A percentile compares a stretch with the other conserved stretches of the same genome.
These are phyloP conservation scores for Hippocampus abdominalis DNA, from an alignment of 2,113 vertebrate genomes.

Conservation along the genomic window DNA sequence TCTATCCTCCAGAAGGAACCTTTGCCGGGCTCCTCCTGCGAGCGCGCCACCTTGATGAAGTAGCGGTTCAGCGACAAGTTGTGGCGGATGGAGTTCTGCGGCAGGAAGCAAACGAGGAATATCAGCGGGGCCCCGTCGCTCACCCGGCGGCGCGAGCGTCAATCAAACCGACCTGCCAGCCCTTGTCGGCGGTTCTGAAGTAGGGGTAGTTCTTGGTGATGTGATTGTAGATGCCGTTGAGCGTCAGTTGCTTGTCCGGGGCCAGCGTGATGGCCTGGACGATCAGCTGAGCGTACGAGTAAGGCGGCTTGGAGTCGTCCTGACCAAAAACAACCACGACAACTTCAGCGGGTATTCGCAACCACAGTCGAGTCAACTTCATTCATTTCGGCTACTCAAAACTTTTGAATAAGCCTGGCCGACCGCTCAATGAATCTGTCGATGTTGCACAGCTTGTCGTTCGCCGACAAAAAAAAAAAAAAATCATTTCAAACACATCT, in stretches of 20 bases:
- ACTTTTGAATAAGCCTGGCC: too few relatives aligned
- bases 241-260: conserved; percentile 91
- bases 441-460: too few relatives aligned
- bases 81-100: conserved; percentile 98
- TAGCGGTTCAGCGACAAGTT: conserved; percentile 99
- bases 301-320: conserved; percentile 97
- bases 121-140: not conserved
- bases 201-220: conserved; percentile 97
- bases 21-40: conserved; percentile 98
- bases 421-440: too few relatives aligned
- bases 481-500: too few relatives aligned
- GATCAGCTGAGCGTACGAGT: conserved; percentile 96
- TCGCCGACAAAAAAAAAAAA: too few relatives aligned
- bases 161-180: conserved; percentile 88
- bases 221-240: conserved; percentile 96
- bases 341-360: not conserved
- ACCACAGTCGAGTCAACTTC: too few relatives aligned
- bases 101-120: not conserved
- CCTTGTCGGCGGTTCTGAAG: conserved; percentile 96
- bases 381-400: too few relatives aligned
- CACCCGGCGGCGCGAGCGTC: not conserved
- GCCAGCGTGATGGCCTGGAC: conserved; percentile 95
- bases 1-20: conserved; percentile 99
- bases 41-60: conserved; percentile 98
- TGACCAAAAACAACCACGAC: conserved; percentile 37